Percentiles rank a stretch among this genome's conserved stretches.
These are phyloP conservation scores for Sitophilus oryzae DNA, from an alignment of 1,140 invertebrate species.

Conservation along the genomic window DNA sequence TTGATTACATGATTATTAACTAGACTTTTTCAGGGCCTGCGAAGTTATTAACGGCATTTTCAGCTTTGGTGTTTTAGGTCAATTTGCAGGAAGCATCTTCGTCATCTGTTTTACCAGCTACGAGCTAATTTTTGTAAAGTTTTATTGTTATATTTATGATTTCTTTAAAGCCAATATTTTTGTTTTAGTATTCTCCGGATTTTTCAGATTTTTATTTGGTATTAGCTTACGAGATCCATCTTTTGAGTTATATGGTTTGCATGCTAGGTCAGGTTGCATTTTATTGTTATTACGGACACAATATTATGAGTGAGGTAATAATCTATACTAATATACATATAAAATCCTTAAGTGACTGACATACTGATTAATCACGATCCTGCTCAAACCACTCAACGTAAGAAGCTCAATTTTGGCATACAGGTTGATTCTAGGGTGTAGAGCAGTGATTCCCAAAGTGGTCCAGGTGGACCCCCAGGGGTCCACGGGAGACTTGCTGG, in stretches of 20 bases:
- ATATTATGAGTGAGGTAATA: constrained; percentile 30
- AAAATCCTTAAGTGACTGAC: constrained; percentile 1
- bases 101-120: constrained; percentile 35
- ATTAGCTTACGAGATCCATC: constrained; percentile 18
- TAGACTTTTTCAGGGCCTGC: neutral
- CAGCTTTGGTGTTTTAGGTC: constrained; percentile 28
- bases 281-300: constrained; percentile 32
- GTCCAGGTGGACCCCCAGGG: too few species aligned
- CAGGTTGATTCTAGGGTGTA: too few species aligned
- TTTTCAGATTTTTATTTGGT: neutral
- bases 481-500: too few species aligned
- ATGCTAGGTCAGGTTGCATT: constrained; percentile 29
- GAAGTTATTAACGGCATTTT: constrained; percentile 25
- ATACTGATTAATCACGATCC: too few species aligned
- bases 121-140: constrained; percentile 28
- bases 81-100: constrained; percentile 30
- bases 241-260: constrained; percentile 24
- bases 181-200: constrained; percentile 11
- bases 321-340: neutral
- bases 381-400: too few species aligned
- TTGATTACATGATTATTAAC: constrained; percentile 10
- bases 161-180: constrained; percentile 6
- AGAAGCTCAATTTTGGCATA: too few species aligned
- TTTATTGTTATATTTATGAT: neutral
- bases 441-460: too few species aligned